Evolutionary conservation across 2,113 vertebrate genomes (phyloP).

Genomic region (Macroglossus sobrinus): DNA sequence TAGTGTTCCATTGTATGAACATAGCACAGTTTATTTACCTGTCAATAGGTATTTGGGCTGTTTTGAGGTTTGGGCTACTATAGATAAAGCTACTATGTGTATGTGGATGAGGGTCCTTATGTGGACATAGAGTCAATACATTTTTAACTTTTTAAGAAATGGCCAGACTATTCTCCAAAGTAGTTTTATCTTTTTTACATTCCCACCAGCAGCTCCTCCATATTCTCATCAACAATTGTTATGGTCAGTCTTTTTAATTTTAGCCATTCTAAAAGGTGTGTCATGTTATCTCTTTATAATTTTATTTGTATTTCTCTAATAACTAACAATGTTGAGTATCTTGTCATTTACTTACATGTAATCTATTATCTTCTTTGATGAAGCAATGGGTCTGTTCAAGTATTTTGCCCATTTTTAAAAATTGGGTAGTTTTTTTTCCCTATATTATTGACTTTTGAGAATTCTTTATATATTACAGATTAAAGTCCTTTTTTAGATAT

Average conservation of each 20-base stretch:
- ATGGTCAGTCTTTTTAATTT: neutral
- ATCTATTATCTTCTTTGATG: neutral
- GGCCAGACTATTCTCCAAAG: neutral
- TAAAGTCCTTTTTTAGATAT: neutral
- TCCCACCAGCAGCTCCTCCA: neutral
- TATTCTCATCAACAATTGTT: neutral
- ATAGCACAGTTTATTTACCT: neutral
- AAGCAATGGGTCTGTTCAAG: neutral
- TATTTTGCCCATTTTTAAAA: neutral
- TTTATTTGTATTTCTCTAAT: neutral
- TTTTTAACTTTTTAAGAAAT: neutral
- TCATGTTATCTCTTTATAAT: neutral
- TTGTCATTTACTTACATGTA: neutral
- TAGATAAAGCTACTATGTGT: neutral
- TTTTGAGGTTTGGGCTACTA: neutral
- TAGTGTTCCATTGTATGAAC: neutral
- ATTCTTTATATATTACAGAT: neutral
- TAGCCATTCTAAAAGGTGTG: neutral
- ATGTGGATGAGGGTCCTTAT: neutral
- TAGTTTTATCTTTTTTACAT: neutral
- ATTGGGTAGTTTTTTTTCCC: neutral
- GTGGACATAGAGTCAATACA: neutral
- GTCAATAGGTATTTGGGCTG: neutral
- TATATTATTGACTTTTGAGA: neutral
- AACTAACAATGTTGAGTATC: neutral